Evolutionary conservation across 92 coral and sea anemone genomes (phyloP).

Genomic region (Diadumene lineata): DNA sequence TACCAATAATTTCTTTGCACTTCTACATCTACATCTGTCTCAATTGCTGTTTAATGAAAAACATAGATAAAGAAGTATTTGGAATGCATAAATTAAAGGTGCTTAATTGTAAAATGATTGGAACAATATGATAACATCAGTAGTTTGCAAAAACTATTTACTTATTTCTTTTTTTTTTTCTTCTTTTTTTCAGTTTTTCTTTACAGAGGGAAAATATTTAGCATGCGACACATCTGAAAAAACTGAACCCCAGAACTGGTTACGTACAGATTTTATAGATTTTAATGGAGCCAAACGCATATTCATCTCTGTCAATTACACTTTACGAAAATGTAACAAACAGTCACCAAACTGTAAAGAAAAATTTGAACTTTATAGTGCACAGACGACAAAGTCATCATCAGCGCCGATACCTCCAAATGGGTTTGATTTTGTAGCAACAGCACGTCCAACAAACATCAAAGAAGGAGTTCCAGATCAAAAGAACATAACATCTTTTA

Average conservation of each 20-base stretch:
- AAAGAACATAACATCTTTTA: not conserved
- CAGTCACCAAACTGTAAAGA: slow-evolving; percentile 34
- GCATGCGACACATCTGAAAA: slow-evolving; percentile 41
- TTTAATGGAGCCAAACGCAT: slow-evolving; percentile 55
- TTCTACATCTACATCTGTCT: too few species aligned
- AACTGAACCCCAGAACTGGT: slow-evolving; percentile 56
- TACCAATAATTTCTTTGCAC: too few species aligned
- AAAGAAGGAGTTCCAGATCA: not conserved
- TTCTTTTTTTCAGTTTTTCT: slow-evolving; percentile 31
- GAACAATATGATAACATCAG: too few species aligned
- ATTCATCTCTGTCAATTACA: slow-evolving; percentile 37
- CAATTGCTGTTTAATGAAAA: too few species aligned
- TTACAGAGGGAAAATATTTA: not conserved
- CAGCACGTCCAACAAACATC: slow-evolving; percentile 15
- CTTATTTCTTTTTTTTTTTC: not conserved
- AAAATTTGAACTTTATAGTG: slow-evolving; percentile 41
- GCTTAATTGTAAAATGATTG: too few species aligned
- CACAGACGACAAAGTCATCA: slow-evolving; percentile 27
- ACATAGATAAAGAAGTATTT: too few species aligned
- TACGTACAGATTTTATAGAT: slow-evolving; percentile 52
- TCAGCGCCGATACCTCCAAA: slow-evolving; percentile 37
- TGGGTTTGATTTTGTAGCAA: slow-evolving; percentile 13
- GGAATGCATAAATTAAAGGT: too few species aligned
- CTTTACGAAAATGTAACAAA: slow-evolving; percentile 31
- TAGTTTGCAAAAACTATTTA: not conserved